phyloP scores from a whole-genome alignment of 2,113 vertebrate species.

The Eolophus roseicapilla region DNA sequence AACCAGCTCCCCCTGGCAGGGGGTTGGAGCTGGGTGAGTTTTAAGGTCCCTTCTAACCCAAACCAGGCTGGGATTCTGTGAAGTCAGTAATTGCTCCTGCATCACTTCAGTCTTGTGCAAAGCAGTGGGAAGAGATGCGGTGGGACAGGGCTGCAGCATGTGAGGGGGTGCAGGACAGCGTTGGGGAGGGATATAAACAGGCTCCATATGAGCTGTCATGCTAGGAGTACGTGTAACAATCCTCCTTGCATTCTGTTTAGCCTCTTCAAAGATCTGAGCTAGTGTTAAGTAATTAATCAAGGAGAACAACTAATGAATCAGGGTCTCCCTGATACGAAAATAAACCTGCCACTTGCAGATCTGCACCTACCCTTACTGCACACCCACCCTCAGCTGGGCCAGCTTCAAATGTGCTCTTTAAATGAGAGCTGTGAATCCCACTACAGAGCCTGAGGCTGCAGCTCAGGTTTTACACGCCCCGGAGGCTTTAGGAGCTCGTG shows the following conservation, averaged over 20 bases:
- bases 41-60: not conserved
- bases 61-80: not conserved
- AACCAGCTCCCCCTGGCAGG: not conserved
- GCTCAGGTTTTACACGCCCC: not conserved
- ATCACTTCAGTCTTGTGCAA: fast-evolving
- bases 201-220: not conserved
- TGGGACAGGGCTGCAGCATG: not conserved
- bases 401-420: not conserved
- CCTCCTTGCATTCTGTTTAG: not conserved
- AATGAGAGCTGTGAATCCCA: not conserved
- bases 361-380: not conserved
- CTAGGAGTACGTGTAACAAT: no score
- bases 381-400: not conserved
- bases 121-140: not conserved
- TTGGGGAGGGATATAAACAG: not conserved
- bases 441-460: not conserved
- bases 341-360: not conserved
- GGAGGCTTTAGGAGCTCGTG: not conserved
- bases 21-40: not conserved
- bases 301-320: not conserved
- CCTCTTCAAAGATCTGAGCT: not conserved
- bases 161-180: not conserved
- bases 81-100: not conserved
- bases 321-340: not conserved
- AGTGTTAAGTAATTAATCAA: not conserved